Evolutionary conservation across 2,888 invertebrate genomes (phyloP), one percentile per base, ranked within the genome.

Genomic region (Barypeithes pellucidus): DNA sequence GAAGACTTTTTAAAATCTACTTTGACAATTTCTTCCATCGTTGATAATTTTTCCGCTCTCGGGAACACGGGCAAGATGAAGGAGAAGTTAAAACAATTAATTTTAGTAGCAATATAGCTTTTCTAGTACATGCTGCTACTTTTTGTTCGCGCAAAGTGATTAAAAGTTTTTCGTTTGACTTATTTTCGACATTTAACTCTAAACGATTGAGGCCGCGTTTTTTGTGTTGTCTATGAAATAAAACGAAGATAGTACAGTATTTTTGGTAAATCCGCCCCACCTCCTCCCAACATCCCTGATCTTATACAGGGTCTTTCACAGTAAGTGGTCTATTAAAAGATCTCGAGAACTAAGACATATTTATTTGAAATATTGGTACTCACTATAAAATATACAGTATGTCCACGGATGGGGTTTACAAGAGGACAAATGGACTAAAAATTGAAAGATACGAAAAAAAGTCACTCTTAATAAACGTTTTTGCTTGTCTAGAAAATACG

Each of bases 81-180:
- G 18, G 33, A 63, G 29, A 47, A 63, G 47, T 45, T 63, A 47
- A 62, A 63, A 65, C 65, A 65, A 65, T 65, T 65, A 65, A 65
- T 65, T 65, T 52, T 52, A 52, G 33, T 11, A 45, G 62, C 62
- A 22, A 62, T 45, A 62, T 62, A 62, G 45, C 45, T 63, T 29
- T 61, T 63, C 63, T 63, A 63, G 63, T 50, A 63, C 47, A 29
- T 33, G 45, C 22, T 63, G 63, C 63, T 63, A 63, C 50, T 63
- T 50, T 60, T 60, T 47, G 33, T 63, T 33, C 50, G 33, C 7
- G 43, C 16, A 29, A 47, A 36, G 63, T 63, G 63, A 62, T 63
- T 63, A 63, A 63, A 63, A 63, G 63, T 50, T 63, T 63, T 63
- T 63, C 63, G 63, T 50, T 63, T 63, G 50, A 63, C 18, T 63